Conservation (phyloP, 2,797 vertebrate genomes). For the Sebastes diploproa region DNA sequence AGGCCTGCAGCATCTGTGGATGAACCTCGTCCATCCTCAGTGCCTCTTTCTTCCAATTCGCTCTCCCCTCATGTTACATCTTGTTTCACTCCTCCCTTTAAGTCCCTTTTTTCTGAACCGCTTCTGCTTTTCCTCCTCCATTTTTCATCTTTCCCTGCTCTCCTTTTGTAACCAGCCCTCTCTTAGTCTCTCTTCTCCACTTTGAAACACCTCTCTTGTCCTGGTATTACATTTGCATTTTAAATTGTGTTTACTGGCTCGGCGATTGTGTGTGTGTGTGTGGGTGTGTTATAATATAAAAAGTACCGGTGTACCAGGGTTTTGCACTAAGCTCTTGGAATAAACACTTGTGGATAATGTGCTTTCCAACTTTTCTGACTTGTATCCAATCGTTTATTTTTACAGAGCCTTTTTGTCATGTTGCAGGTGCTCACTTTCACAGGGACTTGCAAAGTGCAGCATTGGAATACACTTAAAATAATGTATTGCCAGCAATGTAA, state of each 20-base stretch:
- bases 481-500: constrained; percentile 14
- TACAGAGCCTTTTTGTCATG: constrained; percentile 40
- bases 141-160: not conserved
- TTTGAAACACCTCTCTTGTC: constrained; percentile 56
- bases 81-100: constrained; percentile 12
- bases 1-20: constrained; percentile 22
- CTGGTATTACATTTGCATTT: constrained; percentile 69
- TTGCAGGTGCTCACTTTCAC: constrained; percentile 41
- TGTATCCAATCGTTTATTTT: constrained; percentile 49
- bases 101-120: constrained; percentile 7
- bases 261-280: not conserved
- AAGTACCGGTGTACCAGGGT: constrained; percentile 47
- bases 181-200: constrained; percentile 10
- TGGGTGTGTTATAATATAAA: constrained; percentile 54
- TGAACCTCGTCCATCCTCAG: constrained; percentile 20
- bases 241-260: constrained; percentile 61
- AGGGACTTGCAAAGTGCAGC: constrained; percentile 23
- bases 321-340: constrained; percentile 58
- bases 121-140: not conserved
- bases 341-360: constrained; percentile 58
- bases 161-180: not conserved
- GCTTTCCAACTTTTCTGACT: constrained; percentile 53
- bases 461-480: constrained; percentile 30
- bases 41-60: constrained; percentile 13
- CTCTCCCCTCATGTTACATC: constrained; percentile 9